Conservation (phyloP, 2,797 vertebrate species). For the Sebastes itinus region DNA sequence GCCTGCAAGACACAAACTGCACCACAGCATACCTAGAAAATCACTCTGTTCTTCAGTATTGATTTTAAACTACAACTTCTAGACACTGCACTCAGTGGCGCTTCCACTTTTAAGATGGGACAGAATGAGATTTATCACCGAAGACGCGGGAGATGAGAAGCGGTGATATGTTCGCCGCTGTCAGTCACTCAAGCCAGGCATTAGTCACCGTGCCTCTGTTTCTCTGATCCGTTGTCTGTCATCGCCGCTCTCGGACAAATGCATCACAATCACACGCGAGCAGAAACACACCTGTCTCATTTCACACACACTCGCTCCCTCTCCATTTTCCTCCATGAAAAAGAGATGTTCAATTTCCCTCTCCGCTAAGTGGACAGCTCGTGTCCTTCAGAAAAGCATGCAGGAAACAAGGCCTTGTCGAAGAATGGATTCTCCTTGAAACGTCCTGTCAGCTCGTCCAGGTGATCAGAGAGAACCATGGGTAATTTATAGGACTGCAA, state of each 20-base stretch:
- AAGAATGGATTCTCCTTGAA: conserved; percentile 65
- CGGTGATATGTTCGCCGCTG: conserved; percentile 63
- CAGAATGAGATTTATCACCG: conserved; percentile 67
- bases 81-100: conserved; percentile 48
- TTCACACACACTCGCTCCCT: conserved; percentile 30
- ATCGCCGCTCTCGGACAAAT: conserved; percentile 55
- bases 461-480: conserved; percentile 63
- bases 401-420: conserved; percentile 68
- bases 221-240: conserved; percentile 77
- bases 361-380: conserved; percentile 72
- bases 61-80: conserved; percentile 68
- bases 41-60: conserved; percentile 52
- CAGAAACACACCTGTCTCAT: conserved; percentile 57
- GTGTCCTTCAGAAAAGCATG: conserved; percentile 70
- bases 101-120: conserved; percentile 60
- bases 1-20: conserved; percentile 40
- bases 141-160: conserved; percentile 67
- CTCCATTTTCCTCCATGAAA: conserved; percentile 59
- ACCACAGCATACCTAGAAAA: conserved; percentile 43
- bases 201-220: conserved; percentile 67
- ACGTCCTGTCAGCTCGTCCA: conserved; percentile 64
- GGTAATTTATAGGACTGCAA: conserved; percentile 57
- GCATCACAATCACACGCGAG: conserved; percentile 35
- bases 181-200: conserved; percentile 72
- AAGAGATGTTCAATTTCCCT: conserved; percentile 77